Evolutionary conservation across 2,888 invertebrate species (phyloP), one percentile per base, ranked within the genome.

Genomic region (Morpho deidamia): DNA sequence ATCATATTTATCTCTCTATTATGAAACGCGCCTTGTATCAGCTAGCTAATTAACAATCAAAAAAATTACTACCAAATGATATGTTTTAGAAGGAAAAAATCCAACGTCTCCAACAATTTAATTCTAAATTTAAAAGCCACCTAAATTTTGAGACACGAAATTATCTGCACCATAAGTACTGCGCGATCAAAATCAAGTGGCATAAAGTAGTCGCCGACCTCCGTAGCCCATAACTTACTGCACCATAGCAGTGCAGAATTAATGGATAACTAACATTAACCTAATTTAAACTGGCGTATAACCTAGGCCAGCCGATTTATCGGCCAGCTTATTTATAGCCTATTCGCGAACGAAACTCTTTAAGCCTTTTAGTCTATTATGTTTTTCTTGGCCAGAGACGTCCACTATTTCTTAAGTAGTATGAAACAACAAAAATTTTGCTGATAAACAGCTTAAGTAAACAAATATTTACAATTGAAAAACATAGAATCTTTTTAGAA

Each of bases 231-330:
- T 77, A 73, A 76, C 68, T 78, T 71, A 75, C 65, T 71, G 72
- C 68, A 69, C 68, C 2, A 23, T 23, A 61, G 71, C 74, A 74
- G 70, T 51, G 53, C 72, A 65, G 71, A 78, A 76, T 77, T 74
- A 75, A 76, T 78, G 67, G 70, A 58, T 65, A 65, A 70, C 72
- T 72, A 74, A 77, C 81, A 82, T 82, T 80, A 82, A 78, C 78
- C 81, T 79, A 81, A 83, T 83, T 82, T 77, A 67, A 63, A 57
- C 64, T 64, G 64, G 62, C 63, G 57, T 57, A 61, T 60, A 59
- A 55, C 63, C 65, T 67, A 59, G 54, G 61, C 64, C 66, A 64
- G 63, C 55, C 61, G 61, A 58, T 60, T 61, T 62, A 62, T 64
- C 54, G 60, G 53, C 49, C 44, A 14, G 47, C 11, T 57, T 55